phyloP scores from a whole-genome alignment of 2,888 invertebrate species.

The Epinotia brunnichana region DNA sequence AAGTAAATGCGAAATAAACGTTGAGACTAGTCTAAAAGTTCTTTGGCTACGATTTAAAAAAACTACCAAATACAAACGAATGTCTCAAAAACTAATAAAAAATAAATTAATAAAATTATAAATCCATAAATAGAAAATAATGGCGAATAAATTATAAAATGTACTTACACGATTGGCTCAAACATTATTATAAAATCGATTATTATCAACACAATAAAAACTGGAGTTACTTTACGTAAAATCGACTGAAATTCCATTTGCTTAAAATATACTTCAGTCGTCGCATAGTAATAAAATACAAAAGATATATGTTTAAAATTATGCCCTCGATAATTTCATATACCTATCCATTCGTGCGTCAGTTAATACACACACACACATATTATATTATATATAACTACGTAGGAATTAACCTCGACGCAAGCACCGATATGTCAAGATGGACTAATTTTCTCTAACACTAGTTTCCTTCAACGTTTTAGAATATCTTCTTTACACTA shows the following conservation, averaged over 20 bases:
- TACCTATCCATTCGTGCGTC: slow-evolving; percentile 35
- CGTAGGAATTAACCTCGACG: slow-evolving; percentile 57
- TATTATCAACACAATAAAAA: slow-evolving; percentile 21
- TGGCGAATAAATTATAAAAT: slow-evolving; percentile 43
- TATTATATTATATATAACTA: slow-evolving; percentile 30
- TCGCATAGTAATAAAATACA: slow-evolving; percentile 44
- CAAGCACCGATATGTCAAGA: slow-evolving; percentile 83
- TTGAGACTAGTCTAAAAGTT: slow-evolving; percentile 75
- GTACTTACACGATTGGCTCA: slow-evolving; percentile 43
- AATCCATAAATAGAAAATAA: slow-evolving; percentile 46
- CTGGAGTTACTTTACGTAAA: slow-evolving; percentile 32
- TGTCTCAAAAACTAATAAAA: slow-evolving; percentile 34
- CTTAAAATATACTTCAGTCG: slow-evolving; percentile 43
- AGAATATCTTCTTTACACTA: slow-evolving; percentile 74
- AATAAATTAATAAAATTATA: slow-evolving; percentile 47
- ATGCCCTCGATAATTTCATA: slow-evolving; percentile 46
- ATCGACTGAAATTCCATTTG: slow-evolving; percentile 38
- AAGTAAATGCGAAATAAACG: slow-evolving; percentile 68
- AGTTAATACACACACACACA: slow-evolving; percentile 14
- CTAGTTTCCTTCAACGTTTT: slow-evolving; percentile 62
- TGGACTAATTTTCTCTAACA: slow-evolving; percentile 70
- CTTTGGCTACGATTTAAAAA: slow-evolving; percentile 74
- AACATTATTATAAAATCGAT: slow-evolving; percentile 26
- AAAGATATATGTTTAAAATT: slow-evolving; percentile 45
- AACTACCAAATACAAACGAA: slow-evolving; percentile 30